Evolutionary conservation across 35 echinoderm and acorn worm species (phyloP).

Genomic region (Apostichopus californicus): DNA sequence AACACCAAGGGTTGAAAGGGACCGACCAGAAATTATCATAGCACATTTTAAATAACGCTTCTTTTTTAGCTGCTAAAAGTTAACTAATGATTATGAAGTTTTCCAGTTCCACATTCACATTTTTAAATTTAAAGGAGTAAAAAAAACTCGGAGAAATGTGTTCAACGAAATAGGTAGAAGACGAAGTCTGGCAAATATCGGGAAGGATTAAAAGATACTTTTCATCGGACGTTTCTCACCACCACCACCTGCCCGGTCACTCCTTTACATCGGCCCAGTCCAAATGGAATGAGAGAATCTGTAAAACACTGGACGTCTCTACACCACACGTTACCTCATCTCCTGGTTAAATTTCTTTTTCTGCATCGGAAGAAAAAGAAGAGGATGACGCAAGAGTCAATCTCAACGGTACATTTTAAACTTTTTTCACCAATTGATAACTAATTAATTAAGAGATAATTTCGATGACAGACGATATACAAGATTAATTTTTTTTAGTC

Average conservation of each 20-base stretch:
- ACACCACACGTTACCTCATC: background rate
- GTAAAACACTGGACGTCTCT: background rate
- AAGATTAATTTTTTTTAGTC: too few species aligned
- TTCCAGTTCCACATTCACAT: background rate
- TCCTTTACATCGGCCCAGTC: background rate
- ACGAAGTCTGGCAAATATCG: background rate
- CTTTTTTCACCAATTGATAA: background rate
- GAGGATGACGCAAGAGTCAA: background rate
- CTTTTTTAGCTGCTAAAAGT: background rate
- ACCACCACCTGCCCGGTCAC: background rate
- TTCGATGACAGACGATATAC: background rate
- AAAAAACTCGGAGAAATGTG: background rate
- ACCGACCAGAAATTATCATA: background rate
- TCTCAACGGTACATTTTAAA: background rate
- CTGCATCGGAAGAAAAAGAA: background rate
- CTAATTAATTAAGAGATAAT: background rate
- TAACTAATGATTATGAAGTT: background rate
- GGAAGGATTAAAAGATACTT: background rate
- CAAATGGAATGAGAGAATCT: background rate
- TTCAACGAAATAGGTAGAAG: background rate
- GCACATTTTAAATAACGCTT: background rate
- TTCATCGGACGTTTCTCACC: background rate
- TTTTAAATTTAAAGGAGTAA: background rate
- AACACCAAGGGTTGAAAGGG: background rate
- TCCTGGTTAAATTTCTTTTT: background rate